These are phyloP conservation scores for Cyprinella venusta DNA, from an alignment of 2,797 vertebrate genomes.

Conservation along the genomic window DNA sequence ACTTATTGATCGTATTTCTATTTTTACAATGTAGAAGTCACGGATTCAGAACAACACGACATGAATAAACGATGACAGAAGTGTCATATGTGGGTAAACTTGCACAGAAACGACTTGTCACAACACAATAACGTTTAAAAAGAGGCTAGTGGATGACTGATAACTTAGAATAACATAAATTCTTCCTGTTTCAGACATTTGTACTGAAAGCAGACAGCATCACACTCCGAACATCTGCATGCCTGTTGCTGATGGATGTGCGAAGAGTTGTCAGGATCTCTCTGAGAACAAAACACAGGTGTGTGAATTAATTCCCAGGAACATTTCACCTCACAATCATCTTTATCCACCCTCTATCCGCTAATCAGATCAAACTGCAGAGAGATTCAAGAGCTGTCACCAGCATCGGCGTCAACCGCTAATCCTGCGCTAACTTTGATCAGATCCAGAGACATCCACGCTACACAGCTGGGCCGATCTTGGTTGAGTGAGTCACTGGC, in stretches of 20 bases:
- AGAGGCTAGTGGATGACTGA: neutral
- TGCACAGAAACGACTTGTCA: neutral
- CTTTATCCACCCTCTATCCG: conserved; percentile 59
- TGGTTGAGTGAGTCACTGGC: conserved; percentile 69
- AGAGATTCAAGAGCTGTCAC: conserved; percentile 69
- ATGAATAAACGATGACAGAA: neutral
- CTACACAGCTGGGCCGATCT: conserved; percentile 69
- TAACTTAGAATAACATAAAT: conserved; percentile 42
- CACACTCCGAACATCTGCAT: conserved; percentile 67
- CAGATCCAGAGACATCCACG: conserved; percentile 59
- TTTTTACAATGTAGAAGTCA: neutral
- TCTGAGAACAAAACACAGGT: conserved; percentile 77
- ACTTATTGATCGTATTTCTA: too few species aligned
- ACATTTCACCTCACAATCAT: conserved; percentile 65
- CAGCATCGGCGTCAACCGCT: conserved; percentile 62
- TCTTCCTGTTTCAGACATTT: conserved; percentile 17
- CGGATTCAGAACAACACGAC: neutral
- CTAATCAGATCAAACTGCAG: conserved; percentile 64
- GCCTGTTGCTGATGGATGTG: conserved; percentile 71
- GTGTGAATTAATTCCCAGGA: conserved; percentile 77
- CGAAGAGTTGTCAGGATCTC: conserved; percentile 68
- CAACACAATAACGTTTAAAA: neutral
- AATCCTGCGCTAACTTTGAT: conserved; percentile 73
- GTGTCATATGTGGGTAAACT: neutral
- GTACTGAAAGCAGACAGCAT: conserved; percentile 45